Evolutionary conservation across 2,888 invertebrate species (phyloP).

Genomic region (Meliscaeva auricollis): DNA sequence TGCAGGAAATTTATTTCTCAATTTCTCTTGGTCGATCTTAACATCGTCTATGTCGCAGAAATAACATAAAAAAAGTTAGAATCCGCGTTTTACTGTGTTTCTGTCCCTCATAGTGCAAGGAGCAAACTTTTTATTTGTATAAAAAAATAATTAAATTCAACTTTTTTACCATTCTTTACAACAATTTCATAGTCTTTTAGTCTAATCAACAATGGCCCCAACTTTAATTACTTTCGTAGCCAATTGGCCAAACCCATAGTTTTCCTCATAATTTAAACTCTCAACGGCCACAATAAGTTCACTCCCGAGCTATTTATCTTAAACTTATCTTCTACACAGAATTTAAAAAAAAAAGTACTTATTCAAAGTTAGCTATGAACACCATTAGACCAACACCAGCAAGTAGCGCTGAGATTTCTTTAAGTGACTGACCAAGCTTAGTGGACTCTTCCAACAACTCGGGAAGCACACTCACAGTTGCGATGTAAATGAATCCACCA

Average conservation of each 20-base stretch:
- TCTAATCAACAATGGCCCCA: background rate
- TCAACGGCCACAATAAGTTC: background rate
- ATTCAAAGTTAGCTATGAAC: constrained; percentile 89
- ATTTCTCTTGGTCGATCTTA: no score
- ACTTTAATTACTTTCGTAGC: background rate
- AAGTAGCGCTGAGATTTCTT: constrained; percentile 94
- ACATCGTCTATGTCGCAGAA: no score
- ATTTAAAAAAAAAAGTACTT: constrained; percentile 51
- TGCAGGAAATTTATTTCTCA: no score
- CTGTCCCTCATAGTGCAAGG: background rate
- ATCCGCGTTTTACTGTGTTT: no score
- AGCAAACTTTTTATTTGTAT: constrained; percentile 58
- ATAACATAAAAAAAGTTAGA: no score
- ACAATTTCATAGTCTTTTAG: constrained; percentile 1
- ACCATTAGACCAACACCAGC: constrained; percentile 98
- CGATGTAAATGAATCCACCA: constrained; percentile 99
- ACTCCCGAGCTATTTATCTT: constrained; percentile 5
- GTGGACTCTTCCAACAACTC: constrained; percentile 96
- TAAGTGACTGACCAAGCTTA: constrained; percentile 94
- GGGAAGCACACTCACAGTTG: constrained; percentile 99
- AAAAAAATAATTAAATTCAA: constrained; percentile 63
- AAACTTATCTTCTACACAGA: background rate
- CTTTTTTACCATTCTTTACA: constrained; percentile 46
- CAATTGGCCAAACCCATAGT: background rate
- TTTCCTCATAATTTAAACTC: background rate